Conservation (phyloP, 2,113 vertebrate genomes). For the Anhinga anhinga region DNA sequence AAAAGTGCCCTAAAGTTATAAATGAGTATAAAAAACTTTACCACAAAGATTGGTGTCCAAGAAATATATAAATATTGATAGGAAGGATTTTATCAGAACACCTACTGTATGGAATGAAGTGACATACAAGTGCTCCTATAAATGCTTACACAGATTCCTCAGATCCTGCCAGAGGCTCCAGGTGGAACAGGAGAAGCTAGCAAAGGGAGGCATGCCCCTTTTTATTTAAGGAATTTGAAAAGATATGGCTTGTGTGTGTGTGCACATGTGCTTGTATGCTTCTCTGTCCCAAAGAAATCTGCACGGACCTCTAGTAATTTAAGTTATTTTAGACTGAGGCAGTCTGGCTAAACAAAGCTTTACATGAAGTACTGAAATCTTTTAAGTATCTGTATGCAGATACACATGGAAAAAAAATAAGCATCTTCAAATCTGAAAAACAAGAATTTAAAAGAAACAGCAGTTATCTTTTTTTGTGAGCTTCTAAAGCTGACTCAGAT, state of each 20-base stretch:
- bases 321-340: neutral
- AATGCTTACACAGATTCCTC: neutral
- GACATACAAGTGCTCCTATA: neutral
- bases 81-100: neutral
- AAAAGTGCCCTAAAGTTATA: neutral
- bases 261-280: rapidly evolving
- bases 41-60: neutral
- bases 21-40: neutral
- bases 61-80: neutral
- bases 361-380: neutral
- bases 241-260: rapidly evolving
- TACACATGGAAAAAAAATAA: neutral
- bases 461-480: neutral
- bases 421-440: neutral
- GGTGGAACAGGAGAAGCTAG: neutral
- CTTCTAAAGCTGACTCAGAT: neutral
- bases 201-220: neutral
- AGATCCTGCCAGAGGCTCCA: neutral
- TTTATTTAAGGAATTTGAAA: neutral
- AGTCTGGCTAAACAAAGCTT: neutral
- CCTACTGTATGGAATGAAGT: neutral
- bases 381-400: neutral
- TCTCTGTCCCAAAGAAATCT: neutral
- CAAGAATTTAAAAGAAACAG: neutral
- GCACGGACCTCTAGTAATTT: neutral